Conservation (phyloP, 2,797 vertebrate genomes). For the Spondyliosoma cantharus region DNA sequence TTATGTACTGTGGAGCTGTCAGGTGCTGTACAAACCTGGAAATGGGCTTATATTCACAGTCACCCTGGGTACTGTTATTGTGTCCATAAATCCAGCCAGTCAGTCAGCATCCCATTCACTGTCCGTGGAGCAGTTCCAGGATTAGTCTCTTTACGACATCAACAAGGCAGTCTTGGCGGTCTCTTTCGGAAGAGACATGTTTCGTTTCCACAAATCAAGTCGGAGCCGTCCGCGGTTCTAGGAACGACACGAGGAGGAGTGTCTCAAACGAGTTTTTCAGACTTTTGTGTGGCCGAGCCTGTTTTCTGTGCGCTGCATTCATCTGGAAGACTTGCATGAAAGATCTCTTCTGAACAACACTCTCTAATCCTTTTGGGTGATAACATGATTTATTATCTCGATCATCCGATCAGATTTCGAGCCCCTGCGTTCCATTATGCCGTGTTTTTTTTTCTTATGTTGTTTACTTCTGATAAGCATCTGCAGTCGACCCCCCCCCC, state of each 20-base stretch:
- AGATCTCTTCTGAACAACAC: slow-evolving; percentile 3
- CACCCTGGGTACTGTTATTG: slow-evolving; percentile 48
- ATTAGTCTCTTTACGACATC: slow-evolving; percentile 47
- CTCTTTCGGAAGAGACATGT: slow-evolving; percentile 34
- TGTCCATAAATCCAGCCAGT: slow-evolving; percentile 58
- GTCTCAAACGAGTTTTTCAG: slow-evolving; percentile 10
- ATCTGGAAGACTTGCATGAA: slow-evolving; percentile 20
- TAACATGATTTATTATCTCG: slow-evolving; percentile 42
- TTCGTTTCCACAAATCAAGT: slow-evolving; percentile 41
- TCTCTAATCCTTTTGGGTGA: slow-evolving; percentile 33
- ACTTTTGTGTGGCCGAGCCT: neutral
- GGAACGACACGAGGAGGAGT: slow-evolving; percentile 1
- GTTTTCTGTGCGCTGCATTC: slow-evolving; percentile 10
- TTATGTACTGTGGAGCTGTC: slow-evolving; percentile 17
- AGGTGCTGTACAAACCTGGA: slow-evolving; percentile 34
- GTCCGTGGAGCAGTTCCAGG: slow-evolving; percentile 54
- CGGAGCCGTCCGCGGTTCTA: slow-evolving; percentile 16
- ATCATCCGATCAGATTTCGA: slow-evolving; percentile 24
- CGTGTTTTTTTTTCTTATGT: slow-evolving; percentile 5
- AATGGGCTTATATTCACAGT: slow-evolving; percentile 41
- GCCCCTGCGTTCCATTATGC: slow-evolving; percentile 15
- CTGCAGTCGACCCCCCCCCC: neutral
- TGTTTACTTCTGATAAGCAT: slow-evolving; percentile 56
- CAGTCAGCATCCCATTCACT: slow-evolving; percentile 55
- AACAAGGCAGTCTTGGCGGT: slow-evolving; percentile 41